Base-by-base conservation (phyloP, 2,113 vertebrate genomes). In the Coreoperca whiteheadi region DNA sequence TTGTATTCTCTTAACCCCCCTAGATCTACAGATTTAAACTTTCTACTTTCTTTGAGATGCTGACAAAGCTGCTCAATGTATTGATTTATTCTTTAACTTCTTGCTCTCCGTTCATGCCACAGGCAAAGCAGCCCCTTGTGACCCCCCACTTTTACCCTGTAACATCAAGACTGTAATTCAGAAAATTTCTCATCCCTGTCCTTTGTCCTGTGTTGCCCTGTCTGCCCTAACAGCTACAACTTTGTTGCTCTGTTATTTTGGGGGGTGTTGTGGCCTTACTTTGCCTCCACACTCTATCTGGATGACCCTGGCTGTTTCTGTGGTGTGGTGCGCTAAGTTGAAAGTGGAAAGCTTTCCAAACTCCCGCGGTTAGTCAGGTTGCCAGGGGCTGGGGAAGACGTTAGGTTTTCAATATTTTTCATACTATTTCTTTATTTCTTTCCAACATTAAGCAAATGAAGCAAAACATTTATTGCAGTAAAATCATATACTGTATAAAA, bases 371-470 rank as follows among this genome's bases (percentile, higher is more conserved):
- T 75, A 74, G 80, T 78, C 72, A 18, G 69, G 77, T 76, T 92
- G 90, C 90, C 91, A 93, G 84, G 84, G 74, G 12, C 61, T 66
- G 34, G 73, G 48, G 74, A 21, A 74, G 69, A 77, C 69, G 86
- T 63, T 59, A 37, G 69, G 63, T 75, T 92, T 88, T 90, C 76
- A 85, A 85, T 89, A 89, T 84, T 86, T 81, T 82, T 90, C 74
- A 82, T 83, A 82, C 73, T 74, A 86, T 89, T 93, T 87, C 74
- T 89, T 83, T 85, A 78, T 92, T 93, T 92, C 77, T 87, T 90
- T 89, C 85, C 53, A 65, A 82, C 79, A 89, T 95, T 93, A 87
- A 91, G 79, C 88, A 90, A 95, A 94, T 91, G 78, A 93, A 88
- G 86, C 79, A 92, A 89, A 92, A 85, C 85, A 76, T 89, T 88